phyloP scores from a whole-genome alignment of 2,888 invertebrate species.

The Gasteruption jaculator region DNA sequence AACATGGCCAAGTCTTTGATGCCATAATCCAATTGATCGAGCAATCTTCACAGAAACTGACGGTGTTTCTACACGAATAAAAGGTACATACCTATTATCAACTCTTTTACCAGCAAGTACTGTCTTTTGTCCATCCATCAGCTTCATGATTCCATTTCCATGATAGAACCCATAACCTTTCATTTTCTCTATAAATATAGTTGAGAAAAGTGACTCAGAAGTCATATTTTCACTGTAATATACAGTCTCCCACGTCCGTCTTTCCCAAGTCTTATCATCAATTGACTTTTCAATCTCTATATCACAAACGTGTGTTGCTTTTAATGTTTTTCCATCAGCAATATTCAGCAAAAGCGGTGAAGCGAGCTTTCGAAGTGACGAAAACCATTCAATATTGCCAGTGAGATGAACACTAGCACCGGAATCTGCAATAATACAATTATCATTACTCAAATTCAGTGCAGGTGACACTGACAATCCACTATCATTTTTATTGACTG shows the following conservation, averaged over 20 bases:
- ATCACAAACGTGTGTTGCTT: slow-evolving; percentile 14
- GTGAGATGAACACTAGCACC: slow-evolving; percentile 14
- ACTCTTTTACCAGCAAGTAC: slow-evolving; percentile 13
- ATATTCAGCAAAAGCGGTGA: slow-evolving; percentile 11
- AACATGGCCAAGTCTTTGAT: slow-evolving; percentile 11
- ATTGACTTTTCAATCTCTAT: slow-evolving; percentile 11
- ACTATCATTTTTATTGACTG: slow-evolving; percentile 1
- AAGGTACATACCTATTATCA: slow-evolving; percentile 14
- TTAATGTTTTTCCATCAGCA: slow-evolving; percentile 5
- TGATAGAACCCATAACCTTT: slow-evolving; percentile 16
- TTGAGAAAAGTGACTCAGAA: slow-evolving; percentile 13
- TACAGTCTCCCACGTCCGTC: slow-evolving; percentile 11
- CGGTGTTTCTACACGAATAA: slow-evolving; percentile 10
- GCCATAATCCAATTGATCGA: slow-evolving; percentile 12
- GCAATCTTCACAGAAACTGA: slow-evolving; percentile 10
- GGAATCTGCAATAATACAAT: slow-evolving; percentile 11
- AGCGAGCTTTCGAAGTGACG: slow-evolving; percentile 4
- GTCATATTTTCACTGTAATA: slow-evolving; percentile 12
- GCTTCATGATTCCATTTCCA: slow-evolving; percentile 13
- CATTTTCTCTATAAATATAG: slow-evolving; percentile 13
- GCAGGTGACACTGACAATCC: no score
- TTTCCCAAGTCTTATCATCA: slow-evolving; percentile 7
- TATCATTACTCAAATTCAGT: not conserved
- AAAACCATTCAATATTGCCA: slow-evolving; percentile 13
- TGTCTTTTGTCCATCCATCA: slow-evolving; percentile 5